Percentiles rank a stretch among this genome's conserved stretches.
Conservation (phyloP, 2,888 invertebrate genomes). For the Liopterus haemorrhoidalis region DNA sequence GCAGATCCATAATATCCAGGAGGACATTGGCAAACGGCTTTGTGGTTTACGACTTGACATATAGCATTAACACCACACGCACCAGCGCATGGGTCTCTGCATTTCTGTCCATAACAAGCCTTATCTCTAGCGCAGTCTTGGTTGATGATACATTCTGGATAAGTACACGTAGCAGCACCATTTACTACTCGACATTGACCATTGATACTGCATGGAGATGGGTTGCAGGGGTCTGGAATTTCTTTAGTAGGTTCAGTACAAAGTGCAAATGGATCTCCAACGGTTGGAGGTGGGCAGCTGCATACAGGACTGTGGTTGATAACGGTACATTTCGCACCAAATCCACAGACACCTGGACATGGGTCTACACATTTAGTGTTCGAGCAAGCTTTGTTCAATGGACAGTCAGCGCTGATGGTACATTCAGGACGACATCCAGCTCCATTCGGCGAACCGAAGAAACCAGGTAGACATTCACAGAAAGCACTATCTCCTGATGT, state of each 20-base stretch:
- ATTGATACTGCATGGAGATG: slow-evolving; percentile 76
- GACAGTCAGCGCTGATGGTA: slow-evolving; percentile 73
- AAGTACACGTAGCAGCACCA: slow-evolving; percentile 65
- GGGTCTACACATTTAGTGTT: slow-evolving; percentile 76
- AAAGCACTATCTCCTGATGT: slow-evolving; percentile 52
- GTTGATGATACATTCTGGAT: slow-evolving; percentile 83
- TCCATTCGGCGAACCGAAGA: slow-evolving; percentile 62
- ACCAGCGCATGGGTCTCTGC: slow-evolving; percentile 75
- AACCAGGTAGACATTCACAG: slow-evolving; percentile 72
- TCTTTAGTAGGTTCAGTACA: slow-evolving; percentile 49
- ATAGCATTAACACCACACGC: slow-evolving; percentile 80
- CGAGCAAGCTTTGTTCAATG: slow-evolving; percentile 67
- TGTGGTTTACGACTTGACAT: slow-evolving; percentile 72
- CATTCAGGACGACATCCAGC: slow-evolving; percentile 78
- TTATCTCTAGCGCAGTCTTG: slow-evolving; percentile 79
- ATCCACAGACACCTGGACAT: slow-evolving; percentile 74
- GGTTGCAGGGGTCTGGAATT: slow-evolving; percentile 67
- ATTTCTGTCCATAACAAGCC: slow-evolving; percentile 76
- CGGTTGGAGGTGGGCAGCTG: slow-evolving; percentile 63
- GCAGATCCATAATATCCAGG: slow-evolving; percentile 71
- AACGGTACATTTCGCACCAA: slow-evolving; percentile 68
- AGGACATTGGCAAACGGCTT: slow-evolving; percentile 78
- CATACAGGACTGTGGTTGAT: slow-evolving; percentile 83
- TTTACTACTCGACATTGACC: slow-evolving; percentile 73
- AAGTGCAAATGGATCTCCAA: slow-evolving; percentile 76